These are phyloP conservation scores for Porites rus DNA, from an alignment of 92 coral and sea anemone species.

Conservation along the genomic window DNA sequence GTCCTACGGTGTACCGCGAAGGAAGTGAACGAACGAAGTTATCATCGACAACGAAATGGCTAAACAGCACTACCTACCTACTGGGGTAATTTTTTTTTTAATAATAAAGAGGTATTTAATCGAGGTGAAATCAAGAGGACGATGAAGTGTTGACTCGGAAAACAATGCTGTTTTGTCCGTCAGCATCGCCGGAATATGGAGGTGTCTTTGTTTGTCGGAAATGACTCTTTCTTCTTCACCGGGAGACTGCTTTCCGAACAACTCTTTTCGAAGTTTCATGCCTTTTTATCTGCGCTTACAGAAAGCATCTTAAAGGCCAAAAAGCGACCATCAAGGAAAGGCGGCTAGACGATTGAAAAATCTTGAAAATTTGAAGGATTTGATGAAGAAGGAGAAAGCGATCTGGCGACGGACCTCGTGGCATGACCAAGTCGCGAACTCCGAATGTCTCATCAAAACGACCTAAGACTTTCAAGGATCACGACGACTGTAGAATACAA, in stretches of 20 bases:
- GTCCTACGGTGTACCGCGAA: background rate
- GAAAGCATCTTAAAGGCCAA: background rate
- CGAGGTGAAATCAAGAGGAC: background rate
- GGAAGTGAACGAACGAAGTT: background rate
- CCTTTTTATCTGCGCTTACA: background rate
- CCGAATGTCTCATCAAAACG: background rate
- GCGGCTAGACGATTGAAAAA: background rate
- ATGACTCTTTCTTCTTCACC: background rate
- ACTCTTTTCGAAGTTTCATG: background rate
- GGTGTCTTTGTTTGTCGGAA: slow-evolving; percentile 3
- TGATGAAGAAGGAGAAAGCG: background rate
- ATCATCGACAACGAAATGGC: background rate
- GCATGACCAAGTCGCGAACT: background rate
- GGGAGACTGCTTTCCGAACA: background rate
- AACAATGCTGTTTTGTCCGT: background rate
- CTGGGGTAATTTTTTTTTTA: background rate
- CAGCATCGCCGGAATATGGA: background rate
- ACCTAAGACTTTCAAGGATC: background rate
- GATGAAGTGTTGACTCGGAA: background rate
- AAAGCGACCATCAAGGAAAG: background rate
- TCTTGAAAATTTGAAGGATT: background rate
- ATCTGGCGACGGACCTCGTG: too few relatives aligned
- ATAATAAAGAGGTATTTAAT: background rate
- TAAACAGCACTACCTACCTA: background rate
- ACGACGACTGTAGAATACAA: background rate